Percentiles rank a stretch among this genome's conserved stretches.
These are phyloP conservation scores for Hypsopygia costalis DNA, from an alignment of 2,888 invertebrate species.

Conservation along the genomic window DNA sequence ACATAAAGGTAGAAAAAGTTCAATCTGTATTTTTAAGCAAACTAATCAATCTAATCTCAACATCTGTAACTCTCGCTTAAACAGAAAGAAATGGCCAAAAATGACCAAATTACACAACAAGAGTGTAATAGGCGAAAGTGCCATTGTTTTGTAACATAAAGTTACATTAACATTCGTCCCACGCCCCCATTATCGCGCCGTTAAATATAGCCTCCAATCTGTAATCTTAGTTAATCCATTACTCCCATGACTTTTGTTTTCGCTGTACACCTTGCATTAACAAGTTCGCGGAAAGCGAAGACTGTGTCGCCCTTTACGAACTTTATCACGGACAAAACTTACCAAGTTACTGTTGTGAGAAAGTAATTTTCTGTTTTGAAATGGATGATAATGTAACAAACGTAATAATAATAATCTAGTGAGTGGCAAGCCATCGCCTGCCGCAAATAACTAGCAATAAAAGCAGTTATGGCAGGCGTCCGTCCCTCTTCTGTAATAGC, in stretches of 20 bases:
- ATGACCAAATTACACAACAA: constrained; percentile 17
- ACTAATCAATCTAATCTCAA: background rate
- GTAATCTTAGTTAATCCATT: constrained; percentile 17
- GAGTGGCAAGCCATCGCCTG: too few relatives aligned
- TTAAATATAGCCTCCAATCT: constrained; percentile 14
- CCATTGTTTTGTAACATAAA: constrained; percentile 14
- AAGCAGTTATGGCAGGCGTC: too few relatives aligned
- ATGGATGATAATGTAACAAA: too few relatives aligned
- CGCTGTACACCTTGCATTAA: constrained; percentile 3
- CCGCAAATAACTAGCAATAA: too few relatives aligned
- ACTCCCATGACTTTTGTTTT: constrained; percentile 20
- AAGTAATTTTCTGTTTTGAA: too few relatives aligned
- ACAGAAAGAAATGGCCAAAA: constrained; percentile 10
- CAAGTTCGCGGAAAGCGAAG: background rate
- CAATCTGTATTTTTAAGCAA: too few relatives aligned
- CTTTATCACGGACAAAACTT: too few relatives aligned
- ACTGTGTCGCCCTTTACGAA: too few relatives aligned
- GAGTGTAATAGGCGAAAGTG: constrained; percentile 12
- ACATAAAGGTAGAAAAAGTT: too few relatives aligned
- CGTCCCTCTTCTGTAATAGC: too few relatives aligned
- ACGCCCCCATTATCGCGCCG: constrained; percentile 16
- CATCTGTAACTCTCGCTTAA: background rate
- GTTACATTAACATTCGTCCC: constrained; percentile 13
- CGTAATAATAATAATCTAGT: too few relatives aligned
- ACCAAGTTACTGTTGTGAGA: too few relatives aligned